A percentile compares a stretch with the other conserved stretches of the same genome.
These are phyloP conservation scores for Petrolisthes manimaculis DNA, from an alignment of 2,888 invertebrate species.

Conservation along the genomic window DNA sequence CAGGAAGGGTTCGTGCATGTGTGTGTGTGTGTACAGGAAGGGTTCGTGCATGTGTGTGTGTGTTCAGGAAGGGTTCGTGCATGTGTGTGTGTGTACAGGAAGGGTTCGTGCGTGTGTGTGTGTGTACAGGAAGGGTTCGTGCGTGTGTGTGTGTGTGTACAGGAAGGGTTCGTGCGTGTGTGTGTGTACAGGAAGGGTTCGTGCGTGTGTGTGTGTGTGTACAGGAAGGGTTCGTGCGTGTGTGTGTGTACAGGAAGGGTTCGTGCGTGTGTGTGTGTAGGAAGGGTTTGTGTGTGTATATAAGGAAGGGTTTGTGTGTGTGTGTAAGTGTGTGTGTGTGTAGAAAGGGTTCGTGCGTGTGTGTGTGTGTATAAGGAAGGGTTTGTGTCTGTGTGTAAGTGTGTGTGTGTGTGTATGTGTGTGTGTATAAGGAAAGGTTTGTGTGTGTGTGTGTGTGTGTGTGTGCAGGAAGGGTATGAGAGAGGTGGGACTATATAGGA, in stretches of 20 bases:
- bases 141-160: slow-evolving; percentile 6
- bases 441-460: slow-evolving; percentile 14
- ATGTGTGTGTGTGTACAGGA: slow-evolving; percentile 1
- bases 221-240: background rate
- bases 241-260: slow-evolving; percentile 2
- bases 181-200: background rate
- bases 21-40: too few relatives aligned
- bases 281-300: background rate
- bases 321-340: background rate
- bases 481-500: background rate
- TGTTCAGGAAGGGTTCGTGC: background rate
- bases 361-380: background rate
- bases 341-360: background rate
- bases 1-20: too few relatives aligned
- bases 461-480: background rate
- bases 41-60: slow-evolving; percentile 9
- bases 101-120: slow-evolving; percentile 9
- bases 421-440: background rate
- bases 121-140: background rate
- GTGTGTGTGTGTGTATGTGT: slow-evolving; percentile 11
- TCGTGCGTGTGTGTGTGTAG: too few relatives aligned
- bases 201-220: background rate
- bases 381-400: background rate
- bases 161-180: slow-evolving; percentile 1
- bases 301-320: background rate